Conservation (phyloP, 2,888 invertebrate species). For the Proisotoma minuta region DNA sequence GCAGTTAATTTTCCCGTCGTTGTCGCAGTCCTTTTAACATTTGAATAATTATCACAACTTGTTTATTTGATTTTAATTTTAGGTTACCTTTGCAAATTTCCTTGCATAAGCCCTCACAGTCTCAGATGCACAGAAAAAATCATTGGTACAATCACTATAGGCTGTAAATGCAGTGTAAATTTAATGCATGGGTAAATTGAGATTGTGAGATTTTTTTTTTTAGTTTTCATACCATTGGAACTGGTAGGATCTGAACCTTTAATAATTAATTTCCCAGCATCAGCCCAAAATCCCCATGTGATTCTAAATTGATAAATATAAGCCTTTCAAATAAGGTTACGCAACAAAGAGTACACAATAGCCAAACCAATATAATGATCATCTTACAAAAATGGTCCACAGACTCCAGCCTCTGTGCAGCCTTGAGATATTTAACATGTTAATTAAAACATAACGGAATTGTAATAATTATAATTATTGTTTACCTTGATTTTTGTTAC, state of each 20-base stretch:
- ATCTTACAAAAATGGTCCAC: conserved; percentile 49
- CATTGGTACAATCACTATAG: conserved; percentile 49
- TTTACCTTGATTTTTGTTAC: conserved; percentile 41
- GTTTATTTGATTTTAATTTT: background rate
- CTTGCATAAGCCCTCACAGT: conserved; percentile 49
- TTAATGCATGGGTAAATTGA: too few relatives aligned
- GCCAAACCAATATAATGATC: background rate
- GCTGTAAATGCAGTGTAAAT: conserved; percentile 40
- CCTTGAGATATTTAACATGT: conserved; percentile 18
- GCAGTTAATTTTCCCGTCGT: conserved; percentile 39
- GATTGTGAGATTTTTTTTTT: too few relatives aligned
- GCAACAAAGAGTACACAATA: background rate
- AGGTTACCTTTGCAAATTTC: conserved; percentile 45
- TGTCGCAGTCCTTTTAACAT: conserved; percentile 40
- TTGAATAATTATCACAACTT: background rate
- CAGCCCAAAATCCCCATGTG: conserved; percentile 50
- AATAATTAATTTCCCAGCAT: conserved; percentile 40
- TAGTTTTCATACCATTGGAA: conserved; percentile 4
- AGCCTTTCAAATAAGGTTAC: background rate
- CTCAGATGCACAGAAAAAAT: conserved; percentile 49
- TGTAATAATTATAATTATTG: background rate
- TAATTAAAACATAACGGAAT: too few relatives aligned
- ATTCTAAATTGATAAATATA: conserved; percentile 3
- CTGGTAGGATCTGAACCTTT: conserved; percentile 19
- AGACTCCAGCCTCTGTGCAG: conserved; percentile 44